These are phyloP conservation scores for Tympanuchus pallidicinctus DNA, from an alignment of 2,113 vertebrate species.

Conservation along the genomic window DNA sequence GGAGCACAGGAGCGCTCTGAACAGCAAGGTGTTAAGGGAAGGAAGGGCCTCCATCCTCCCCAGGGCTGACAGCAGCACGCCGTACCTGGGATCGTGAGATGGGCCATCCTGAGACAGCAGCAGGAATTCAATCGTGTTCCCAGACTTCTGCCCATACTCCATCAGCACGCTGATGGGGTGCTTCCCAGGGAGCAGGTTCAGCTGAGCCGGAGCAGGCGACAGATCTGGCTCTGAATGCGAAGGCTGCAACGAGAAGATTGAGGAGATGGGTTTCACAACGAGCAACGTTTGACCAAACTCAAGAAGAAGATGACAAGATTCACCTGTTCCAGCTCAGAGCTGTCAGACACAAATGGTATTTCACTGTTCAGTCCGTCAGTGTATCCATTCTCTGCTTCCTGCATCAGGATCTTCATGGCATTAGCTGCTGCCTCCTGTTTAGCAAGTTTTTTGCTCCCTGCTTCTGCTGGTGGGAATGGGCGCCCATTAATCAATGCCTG, in stretches of 20 bases:
- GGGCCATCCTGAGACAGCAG: conserved; percentile 92
- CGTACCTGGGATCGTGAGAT: conserved; percentile 93
- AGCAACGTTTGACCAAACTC: not conserved
- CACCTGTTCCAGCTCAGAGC: not conserved
- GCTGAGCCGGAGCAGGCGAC: conserved; percentile 33
- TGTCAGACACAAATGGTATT: not conserved
- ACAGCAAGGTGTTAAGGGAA: not conserved
- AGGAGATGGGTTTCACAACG: not conserved
- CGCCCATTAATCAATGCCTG: conserved; percentile 91
- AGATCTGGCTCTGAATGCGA: conserved; percentile 64
- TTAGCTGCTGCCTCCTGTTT: conserved; percentile 93
- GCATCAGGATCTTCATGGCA: conserved; percentile 85
- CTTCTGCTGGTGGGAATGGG: conserved; percentile 89
- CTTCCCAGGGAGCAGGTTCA: conserved; percentile 84
- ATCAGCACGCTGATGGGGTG: conserved; percentile 92
- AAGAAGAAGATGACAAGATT: not conserved
- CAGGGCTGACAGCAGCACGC: not conserved
- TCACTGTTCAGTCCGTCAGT: conserved; percentile 40
- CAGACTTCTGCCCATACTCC: conserved; percentile 93
- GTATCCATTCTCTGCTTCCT: conserved; percentile 82
- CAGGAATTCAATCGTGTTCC: conserved; percentile 89
- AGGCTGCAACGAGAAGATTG: not conserved
- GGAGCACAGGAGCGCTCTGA: fast-evolving
- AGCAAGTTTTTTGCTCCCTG: conserved; percentile 93
- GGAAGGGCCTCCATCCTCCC: not conserved